Base-by-base conservation (phyloP, 2,888 invertebrate species). In the Pristionchus entomophagus region DNA sequence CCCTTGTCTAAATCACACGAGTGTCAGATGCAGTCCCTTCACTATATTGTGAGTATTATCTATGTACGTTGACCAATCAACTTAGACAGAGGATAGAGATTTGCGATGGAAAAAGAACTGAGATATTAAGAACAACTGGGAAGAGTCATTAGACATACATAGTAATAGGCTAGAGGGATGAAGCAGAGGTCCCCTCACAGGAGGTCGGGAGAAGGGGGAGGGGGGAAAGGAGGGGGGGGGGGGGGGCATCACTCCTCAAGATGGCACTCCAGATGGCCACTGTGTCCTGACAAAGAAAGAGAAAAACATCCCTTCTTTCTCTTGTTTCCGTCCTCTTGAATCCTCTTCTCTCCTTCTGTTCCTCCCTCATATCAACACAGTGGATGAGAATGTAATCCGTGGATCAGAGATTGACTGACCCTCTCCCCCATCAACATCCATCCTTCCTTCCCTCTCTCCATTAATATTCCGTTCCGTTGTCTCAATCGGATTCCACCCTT, bases 391-490 rank as follows among this genome's bases (percentile, higher is more conserved):
- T 65, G 35, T 65, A 65, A 65, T 65, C 65, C 65, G 35, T 22
- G 19, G 35, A 65, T 17, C 22, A 65, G 2, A 65, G 73, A 73
- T 41, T 73, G 73, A 26, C n/a, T n/a, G 45, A 26, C 41, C 41
- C 38, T 38, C 35, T 69, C 22, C 22, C 69, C 5, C 38, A 69
- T 69, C 69, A 69, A 69, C 65, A 69, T 73, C 73, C 38, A 41
- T 73, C 73, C 41, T 41, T 73, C 56, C 17, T 14, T 38, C 62
- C 73, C 14, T 41, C 73, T 19, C 41, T 45, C 73, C 41, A 73
- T 73, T 73, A 45, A 73, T 73, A 73, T 73, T 73, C 73, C 41
- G 73, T 73, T 73, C 73, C 73, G 45, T 41, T 65, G 22, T 56
- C 41, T 45, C 41, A 73, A 73, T 73, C 73, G 41, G 22, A 22